Conservation (phyloP, 2,888 invertebrate species). For the Ferdinandea cuprea region DNA sequence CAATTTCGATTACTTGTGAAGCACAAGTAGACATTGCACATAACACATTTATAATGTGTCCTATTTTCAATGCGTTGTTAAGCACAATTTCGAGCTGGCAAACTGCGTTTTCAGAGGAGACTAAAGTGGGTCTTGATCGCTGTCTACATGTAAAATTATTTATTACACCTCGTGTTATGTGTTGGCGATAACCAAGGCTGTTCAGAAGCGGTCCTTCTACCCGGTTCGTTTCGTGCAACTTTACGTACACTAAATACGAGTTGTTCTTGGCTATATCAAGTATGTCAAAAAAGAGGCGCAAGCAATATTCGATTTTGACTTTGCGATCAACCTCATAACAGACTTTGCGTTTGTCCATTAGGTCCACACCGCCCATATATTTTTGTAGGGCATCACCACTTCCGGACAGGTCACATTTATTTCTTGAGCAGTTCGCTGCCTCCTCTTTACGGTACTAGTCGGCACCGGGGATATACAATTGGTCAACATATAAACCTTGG, state of each 20-base stretch:
- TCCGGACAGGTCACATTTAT: too few species aligned
- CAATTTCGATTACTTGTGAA: constrained; percentile 39
- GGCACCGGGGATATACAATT: too few species aligned
- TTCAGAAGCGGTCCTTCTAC: constrained; percentile 14
- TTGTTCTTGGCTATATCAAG: constrained; percentile 36
- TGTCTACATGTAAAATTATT: constrained; percentile 10
- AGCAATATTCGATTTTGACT: constrained; percentile 51
- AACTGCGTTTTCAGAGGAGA: constrained; percentile 11
- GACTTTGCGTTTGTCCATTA: constrained; percentile 58
- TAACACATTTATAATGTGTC: constrained; percentile 34
- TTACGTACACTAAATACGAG: constrained; percentile 15
- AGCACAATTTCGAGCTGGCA: constrained; percentile 4
- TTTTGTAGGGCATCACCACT: too few species aligned
- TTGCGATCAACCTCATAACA: constrained; percentile 44
- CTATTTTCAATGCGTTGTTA: constrained; percentile 22
- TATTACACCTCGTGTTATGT: constrained; percentile 11
- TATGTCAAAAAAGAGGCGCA: constrained; percentile 42
- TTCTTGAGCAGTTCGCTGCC: too few species aligned
- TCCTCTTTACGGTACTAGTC: too few species aligned
- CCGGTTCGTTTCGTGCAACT: background rate
- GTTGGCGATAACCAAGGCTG: constrained; percentile 32
- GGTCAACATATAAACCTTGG: too few species aligned
- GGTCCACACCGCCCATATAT: constrained; percentile 43
- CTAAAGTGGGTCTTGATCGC: constrained; percentile 20
- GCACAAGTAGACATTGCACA: constrained; percentile 43